Evolutionary conservation across 2,113 vertebrate species (phyloP).

Genomic region (Lynx canadensis): DNA sequence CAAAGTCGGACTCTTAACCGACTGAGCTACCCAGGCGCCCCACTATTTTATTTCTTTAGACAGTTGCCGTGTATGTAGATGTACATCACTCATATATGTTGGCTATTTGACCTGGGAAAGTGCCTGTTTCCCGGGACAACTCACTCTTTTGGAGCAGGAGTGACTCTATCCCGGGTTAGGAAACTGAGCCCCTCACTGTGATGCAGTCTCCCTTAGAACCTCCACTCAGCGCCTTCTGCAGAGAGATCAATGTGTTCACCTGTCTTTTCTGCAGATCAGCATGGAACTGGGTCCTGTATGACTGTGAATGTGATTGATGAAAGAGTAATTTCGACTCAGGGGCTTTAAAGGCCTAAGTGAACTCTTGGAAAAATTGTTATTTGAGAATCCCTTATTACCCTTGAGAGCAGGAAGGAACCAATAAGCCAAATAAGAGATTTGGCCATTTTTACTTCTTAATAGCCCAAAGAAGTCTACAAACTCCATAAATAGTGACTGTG

Average conservation of each 20-base stretch:
- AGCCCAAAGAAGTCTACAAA: background rate
- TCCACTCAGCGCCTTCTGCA: background rate
- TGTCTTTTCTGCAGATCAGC: background rate
- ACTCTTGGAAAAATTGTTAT: background rate
- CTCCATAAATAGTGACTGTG: background rate
- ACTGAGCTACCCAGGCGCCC: too few relatives aligned
- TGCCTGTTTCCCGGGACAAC: background rate
- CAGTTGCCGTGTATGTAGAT: background rate
- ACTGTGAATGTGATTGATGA: background rate
- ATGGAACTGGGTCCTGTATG: background rate
- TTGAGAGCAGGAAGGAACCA: background rate
- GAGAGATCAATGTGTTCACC: background rate
- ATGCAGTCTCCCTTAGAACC: background rate
- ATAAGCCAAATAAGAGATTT: background rate
- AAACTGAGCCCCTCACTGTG: background rate
- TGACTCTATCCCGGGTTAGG: background rate
- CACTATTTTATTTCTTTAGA: background rate
- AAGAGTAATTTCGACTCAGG: background rate
- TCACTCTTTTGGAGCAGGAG: background rate
- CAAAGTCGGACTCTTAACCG: too few relatives aligned
- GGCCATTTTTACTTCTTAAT: slow-evolving; percentile 1
- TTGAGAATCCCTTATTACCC: background rate
- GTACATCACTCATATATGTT: background rate
- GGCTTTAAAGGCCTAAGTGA: background rate
- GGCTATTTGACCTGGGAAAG: background rate